Conservation (phyloP, 2,797 vertebrate genomes). For the Eulemur mongoz region DNA sequence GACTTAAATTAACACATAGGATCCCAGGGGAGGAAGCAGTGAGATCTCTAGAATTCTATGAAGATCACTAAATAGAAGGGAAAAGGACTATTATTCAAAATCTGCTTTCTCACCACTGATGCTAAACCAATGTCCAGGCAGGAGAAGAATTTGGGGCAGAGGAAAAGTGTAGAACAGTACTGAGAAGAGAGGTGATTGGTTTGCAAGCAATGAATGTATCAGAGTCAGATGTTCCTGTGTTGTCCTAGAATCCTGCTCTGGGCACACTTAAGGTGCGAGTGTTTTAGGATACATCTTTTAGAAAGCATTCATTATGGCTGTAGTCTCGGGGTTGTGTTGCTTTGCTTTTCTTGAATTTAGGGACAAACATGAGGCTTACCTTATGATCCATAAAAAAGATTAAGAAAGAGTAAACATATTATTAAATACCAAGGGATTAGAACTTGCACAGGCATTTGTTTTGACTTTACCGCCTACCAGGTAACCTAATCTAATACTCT, state of each 20-base stretch:
- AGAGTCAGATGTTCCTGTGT: rapidly evolving
- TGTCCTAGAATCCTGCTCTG: neutral
- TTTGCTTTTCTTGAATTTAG: neutral
- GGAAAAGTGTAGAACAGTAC: rapidly evolving
- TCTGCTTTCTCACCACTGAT: neutral
- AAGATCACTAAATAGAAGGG: neutral
- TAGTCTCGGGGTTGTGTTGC: no score
- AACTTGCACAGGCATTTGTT: neutral
- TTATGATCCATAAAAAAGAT: neutral
- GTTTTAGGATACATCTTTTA: neutral
- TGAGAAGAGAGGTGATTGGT: rapidly evolving
- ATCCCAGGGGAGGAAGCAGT: neutral
- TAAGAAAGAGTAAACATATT: neutral
- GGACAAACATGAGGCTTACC: neutral
- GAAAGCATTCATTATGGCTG: neutral
- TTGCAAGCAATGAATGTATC: rapidly evolving
- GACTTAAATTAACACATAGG: rapidly evolving
- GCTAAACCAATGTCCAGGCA: neutral
- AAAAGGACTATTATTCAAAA: no score
- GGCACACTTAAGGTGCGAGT: rapidly evolving
- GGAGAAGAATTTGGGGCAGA: neutral
- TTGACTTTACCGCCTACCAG: neutral
- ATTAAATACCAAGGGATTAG: neutral
- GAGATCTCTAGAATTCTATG: neutral
- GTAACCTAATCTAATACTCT: neutral